Percentiles rank a stretch among this genome's conserved stretches.
Conservation (phyloP, 2,797 vertebrate species). For the Argyrosomus regius region DNA sequence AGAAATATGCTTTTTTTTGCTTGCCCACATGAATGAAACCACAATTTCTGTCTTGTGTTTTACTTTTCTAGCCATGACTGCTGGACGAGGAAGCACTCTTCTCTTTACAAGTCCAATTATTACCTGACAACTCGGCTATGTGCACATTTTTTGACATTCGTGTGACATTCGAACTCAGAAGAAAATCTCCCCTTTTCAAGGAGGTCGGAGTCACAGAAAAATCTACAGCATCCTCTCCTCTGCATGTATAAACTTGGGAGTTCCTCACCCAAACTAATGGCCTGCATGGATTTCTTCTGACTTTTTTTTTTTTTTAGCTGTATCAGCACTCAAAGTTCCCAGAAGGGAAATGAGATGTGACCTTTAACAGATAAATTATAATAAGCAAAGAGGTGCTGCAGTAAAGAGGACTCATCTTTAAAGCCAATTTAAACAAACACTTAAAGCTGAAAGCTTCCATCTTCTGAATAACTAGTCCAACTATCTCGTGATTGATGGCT, state of each 20-base stretch:
- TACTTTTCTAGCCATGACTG: background rate
- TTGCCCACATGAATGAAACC: background rate
- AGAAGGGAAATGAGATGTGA: slow-evolving; percentile 59
- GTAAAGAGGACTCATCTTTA: slow-evolving; percentile 33
- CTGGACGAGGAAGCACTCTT: slow-evolving; percentile 9
- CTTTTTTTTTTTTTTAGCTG: slow-evolving; percentile 16
- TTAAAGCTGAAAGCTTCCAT: slow-evolving; percentile 30
- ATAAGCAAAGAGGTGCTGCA: slow-evolving; percentile 40
- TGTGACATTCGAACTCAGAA: slow-evolving; percentile 16
- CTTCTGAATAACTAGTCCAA: slow-evolving; percentile 24
- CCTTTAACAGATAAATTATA: slow-evolving; percentile 63
- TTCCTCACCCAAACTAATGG: slow-evolving; percentile 26
- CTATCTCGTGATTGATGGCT: slow-evolving; percentile 20
- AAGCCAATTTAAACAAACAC: slow-evolving; percentile 52
- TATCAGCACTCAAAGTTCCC: slow-evolving; percentile 54
- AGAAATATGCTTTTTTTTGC: background rate
- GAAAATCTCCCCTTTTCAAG: slow-evolving; percentile 3
- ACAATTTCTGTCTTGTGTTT: slow-evolving; percentile 4
- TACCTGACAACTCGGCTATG: slow-evolving; percentile 11
- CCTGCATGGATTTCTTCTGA: slow-evolving; percentile 21
- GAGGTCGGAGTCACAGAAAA: slow-evolving; percentile 2
- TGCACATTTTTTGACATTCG: slow-evolving; percentile 6
- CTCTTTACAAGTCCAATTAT: slow-evolving; percentile 6
- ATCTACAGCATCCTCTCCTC: slow-evolving; percentile 3
- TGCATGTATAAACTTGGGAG: slow-evolving; percentile 10